phyloP scores from a whole-genome alignment of 2,113 vertebrate species.

The Vimba vimba region DNA sequence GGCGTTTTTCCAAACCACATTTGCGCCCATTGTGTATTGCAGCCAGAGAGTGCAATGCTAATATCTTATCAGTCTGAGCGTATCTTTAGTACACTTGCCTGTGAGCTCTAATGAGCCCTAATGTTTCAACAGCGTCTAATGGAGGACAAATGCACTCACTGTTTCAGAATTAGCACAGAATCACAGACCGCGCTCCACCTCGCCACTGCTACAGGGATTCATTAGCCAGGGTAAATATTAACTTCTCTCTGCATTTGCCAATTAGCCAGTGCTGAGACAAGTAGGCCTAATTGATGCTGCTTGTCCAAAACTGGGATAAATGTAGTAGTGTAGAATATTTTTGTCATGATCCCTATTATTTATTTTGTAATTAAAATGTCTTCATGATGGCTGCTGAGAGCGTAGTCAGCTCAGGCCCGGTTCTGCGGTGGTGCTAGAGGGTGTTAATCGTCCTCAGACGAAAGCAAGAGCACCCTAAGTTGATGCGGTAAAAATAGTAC shows the following conservation, averaged over 20 bases:
- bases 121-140: conserved; percentile 46
- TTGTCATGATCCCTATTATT: conserved; percentile 24
- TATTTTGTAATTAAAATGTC: not conserved
- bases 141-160: conserved; percentile 46
- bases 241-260: conserved; percentile 8
- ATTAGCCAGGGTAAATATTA: conserved; percentile 50
- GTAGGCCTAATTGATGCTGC: not conserved
- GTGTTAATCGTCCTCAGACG: too few relatives aligned
- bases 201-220: conserved; percentile 8
- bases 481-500: too few relatives aligned
- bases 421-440: too few relatives aligned
- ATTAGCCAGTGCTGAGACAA: conserved; percentile 31
- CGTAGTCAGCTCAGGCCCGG: too few relatives aligned
- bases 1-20: conserved; percentile 34
- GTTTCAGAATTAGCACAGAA: not conserved
- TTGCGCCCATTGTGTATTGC: not conserved
- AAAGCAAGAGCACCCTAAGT: too few relatives aligned
- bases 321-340: not conserved
- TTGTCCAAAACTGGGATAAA: not conserved
- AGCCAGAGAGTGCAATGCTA: conserved; percentile 16
- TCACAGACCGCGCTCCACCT: conserved; percentile 9
- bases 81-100: conserved; percentile 19
- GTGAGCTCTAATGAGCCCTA: conserved; percentile 43
- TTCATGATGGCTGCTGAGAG: not conserved
- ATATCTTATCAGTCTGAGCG: conserved; percentile 21